phyloP scores from a whole-genome alignment of 2,113 vertebrate genomes.

The Paradoxurus hermaphroditus region DNA sequence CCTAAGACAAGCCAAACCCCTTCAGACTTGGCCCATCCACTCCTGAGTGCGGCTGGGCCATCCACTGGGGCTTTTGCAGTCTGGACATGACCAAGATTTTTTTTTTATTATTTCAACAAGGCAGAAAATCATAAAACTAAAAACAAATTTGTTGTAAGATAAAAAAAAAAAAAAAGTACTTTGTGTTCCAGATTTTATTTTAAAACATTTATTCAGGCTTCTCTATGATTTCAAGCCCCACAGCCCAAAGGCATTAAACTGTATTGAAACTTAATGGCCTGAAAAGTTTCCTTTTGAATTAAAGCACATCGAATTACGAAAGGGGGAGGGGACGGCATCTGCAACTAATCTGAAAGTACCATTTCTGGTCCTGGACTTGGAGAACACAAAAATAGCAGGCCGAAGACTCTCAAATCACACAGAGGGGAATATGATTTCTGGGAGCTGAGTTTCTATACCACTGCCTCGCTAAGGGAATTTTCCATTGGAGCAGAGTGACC shows the following conservation, averaged over 20 bases:
- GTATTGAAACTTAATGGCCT: slow-evolving; percentile 66
- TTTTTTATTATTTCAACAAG: slow-evolving; percentile 15
- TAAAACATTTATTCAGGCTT: slow-evolving; percentile 53
- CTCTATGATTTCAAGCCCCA: slow-evolving; percentile 62
- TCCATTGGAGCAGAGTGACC: not conserved
- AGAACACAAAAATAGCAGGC: slow-evolving; percentile 52
- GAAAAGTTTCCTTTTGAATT: slow-evolving; percentile 72
- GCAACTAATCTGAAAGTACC: slow-evolving; percentile 65
- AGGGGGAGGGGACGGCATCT: not conserved
- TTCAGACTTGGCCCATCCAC: not conserved
- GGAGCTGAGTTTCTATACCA: not conserved
- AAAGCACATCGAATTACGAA: slow-evolving; percentile 61
- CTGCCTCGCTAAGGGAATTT: not conserved
- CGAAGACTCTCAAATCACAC: not conserved
- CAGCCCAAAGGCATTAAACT: slow-evolving; percentile 69
- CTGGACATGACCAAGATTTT: not conserved
- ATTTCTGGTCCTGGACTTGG: slow-evolving; percentile 51
- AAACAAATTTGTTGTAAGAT: slow-evolving; percentile 42
- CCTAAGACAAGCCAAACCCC: not conserved
- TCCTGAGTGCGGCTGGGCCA: not conserved
- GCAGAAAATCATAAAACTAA: slow-evolving; percentile 46
- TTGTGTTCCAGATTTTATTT: slow-evolving; percentile 64
- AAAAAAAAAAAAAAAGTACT: not conserved
- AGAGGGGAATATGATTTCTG: not conserved
- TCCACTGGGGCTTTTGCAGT: not conserved